Percentiles rank a stretch among this genome's conserved stretches.
Evolutionary conservation across 2,888 invertebrate species (phyloP).

Genomic region (Nematopogon swammerdamellus): DNA sequence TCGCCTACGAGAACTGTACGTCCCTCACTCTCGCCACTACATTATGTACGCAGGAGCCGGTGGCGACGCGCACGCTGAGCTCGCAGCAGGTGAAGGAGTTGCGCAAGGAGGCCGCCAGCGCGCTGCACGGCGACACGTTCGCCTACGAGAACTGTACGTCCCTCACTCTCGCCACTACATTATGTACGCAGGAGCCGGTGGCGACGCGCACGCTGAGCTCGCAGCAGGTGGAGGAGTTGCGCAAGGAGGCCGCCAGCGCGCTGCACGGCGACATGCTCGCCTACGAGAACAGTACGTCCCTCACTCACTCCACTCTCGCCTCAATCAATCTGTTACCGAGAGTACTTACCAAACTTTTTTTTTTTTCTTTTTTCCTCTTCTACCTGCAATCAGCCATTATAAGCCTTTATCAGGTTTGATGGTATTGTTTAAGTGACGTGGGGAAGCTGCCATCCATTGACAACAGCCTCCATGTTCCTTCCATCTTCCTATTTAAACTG

Average conservation of each 20-base stretch:
- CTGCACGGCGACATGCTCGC: slow-evolving; percentile 62
- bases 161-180: too few relatives aligned
- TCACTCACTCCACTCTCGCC: too few relatives aligned
- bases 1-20: slow-evolving; percentile 61
- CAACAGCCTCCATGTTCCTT: too few relatives aligned
- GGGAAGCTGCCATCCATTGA: too few relatives aligned
- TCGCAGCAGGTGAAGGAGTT: slow-evolving; percentile 56
- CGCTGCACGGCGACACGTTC: slow-evolving; percentile 61
- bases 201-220: slow-evolving; percentile 36
- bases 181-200: slow-evolving; percentile 44
- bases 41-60: slow-evolving; percentile 47
- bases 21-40: too few relatives aligned
- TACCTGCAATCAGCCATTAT: too few relatives aligned
- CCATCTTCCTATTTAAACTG: too few relatives aligned
- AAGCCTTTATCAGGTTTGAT: too few relatives aligned
- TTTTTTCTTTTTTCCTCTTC: too few relatives aligned
- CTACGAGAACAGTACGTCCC: slow-evolving; percentile 59
- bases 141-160: slow-evolving; percentile 60
- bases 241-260: slow-evolving; percentile 64
- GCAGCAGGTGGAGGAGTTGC: slow-evolving; percentile 55
- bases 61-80: slow-evolving; percentile 31
- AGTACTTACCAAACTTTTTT: too few relatives aligned
- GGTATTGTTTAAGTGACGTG: too few relatives aligned
- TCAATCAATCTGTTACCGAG: too few relatives aligned
- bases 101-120: slow-evolving; percentile 63